Evolutionary conservation across 2,888 invertebrate genomes (phyloP), one percentile per base, ranked within the genome.

Genomic region (Eristalis arbustorum): DNA sequence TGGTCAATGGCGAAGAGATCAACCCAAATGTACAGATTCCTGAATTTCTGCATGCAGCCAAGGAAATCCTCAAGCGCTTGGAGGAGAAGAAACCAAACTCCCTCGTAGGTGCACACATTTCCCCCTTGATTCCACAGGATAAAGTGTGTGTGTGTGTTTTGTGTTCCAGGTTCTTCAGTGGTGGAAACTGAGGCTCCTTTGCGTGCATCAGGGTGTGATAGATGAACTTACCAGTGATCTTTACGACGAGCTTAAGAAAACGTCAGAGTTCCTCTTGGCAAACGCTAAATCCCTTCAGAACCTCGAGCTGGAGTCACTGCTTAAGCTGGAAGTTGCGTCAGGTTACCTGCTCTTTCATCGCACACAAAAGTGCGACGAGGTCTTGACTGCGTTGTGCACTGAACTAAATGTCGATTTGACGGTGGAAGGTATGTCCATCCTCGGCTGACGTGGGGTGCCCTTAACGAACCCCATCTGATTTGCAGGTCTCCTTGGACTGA

Each of bases 181-280:
- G 96, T 97, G 97, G 98, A 93, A 94, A 88, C 93, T 98, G 90
- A 94, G 98, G 89, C 93, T 95, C 73, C 94, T 96, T 89, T 94
- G 95, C 64, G 91, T 96, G 10, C 97, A 98, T 91, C 98, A 98
- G 91, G 94, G 94, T 89, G 92, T 96, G 40, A 91, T 98, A 14
- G 96, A 97, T 89, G 97, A 98, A 89, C 93, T 95, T 84, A 96
- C 96, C 57, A 95, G 95, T 3, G 93, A 94, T n/a, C 90, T 97
- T 1, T 95, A 95, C 80, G 93, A 94, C 5, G 87, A 91, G 10
- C 90, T 91, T 5, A 91, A 90, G 73, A 40, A 76, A 3, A 77
- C 84, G 0, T 89, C 89, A 0, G 88, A 89, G 0, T 89, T 88
- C 57, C 75, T 92, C 3, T 64, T 89, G 2, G 22, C 79, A 1